Conservation (phyloP, 2,113 vertebrate genomes). For the Cheilinus undulatus region DNA sequence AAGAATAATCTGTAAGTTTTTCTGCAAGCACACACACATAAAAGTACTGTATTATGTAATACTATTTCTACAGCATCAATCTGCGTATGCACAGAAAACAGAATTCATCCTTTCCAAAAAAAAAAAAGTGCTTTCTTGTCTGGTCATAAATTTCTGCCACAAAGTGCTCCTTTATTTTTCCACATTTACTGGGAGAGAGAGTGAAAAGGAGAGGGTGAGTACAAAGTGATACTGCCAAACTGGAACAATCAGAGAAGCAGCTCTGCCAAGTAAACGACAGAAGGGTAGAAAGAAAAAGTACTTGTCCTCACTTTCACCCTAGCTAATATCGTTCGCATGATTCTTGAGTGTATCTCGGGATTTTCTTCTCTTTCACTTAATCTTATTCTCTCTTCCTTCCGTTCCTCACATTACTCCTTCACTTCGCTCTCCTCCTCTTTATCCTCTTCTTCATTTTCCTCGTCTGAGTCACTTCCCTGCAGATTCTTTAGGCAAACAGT, state of each 20-base stretch:
- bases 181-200: conserved; percentile 64
- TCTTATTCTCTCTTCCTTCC: conserved; percentile 48
- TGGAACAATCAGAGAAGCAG: conserved; percentile 71
- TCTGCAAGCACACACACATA: background rate
- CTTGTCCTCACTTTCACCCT: conserved; percentile 80
- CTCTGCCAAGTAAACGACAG: conserved; percentile 77
- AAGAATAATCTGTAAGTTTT: background rate
- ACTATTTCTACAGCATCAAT: conserved; percentile 1
- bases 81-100: conserved; percentile 14
- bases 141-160: conserved; percentile 56
- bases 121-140: conserved; percentile 34
- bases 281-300: conserved; percentile 72
- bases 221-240: conserved; percentile 75
- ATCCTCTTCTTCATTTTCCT: conserved; percentile 31
- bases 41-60: conserved; percentile 16
- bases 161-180: conserved; percentile 72
- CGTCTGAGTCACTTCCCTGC: conserved; percentile 19
- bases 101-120: background rate
- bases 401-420: conserved; percentile 6
- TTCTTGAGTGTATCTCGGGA: conserved; percentile 60
- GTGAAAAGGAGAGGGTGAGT: conserved; percentile 63
- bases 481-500: conserved; percentile 21
- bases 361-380: conserved; percentile 53
- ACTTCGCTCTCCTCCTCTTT: conserved; percentile 32
- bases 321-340: conserved; percentile 64